Conservation (phyloP, 1,140 invertebrate genomes). For the Aplysia californica region DNA sequence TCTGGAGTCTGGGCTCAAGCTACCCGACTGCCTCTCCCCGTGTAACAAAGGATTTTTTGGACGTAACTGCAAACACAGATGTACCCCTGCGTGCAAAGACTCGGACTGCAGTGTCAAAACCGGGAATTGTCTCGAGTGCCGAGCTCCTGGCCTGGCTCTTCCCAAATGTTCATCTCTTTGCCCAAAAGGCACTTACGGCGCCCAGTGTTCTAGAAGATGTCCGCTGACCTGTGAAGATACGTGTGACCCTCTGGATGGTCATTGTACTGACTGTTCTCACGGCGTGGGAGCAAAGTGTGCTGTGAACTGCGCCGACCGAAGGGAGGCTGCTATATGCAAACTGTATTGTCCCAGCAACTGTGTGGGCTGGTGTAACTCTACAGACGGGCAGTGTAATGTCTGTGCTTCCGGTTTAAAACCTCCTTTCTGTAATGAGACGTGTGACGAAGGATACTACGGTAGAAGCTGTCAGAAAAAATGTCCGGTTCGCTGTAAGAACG, state of each 20-base stretch:
- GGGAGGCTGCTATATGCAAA: background rate
- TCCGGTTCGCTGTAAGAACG: background rate
- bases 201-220: background rate
- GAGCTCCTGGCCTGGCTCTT: background rate
- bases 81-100: background rate
- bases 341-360: constrained; percentile 5
- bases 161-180: background rate
- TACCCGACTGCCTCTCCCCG: background rate
- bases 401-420: background rate
- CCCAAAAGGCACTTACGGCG: background rate
- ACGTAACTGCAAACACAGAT: background rate
- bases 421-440: background rate
- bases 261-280: background rate
- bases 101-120: background rate
- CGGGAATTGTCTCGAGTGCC: background rate
- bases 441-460: background rate
- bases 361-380: constrained; percentile 12
- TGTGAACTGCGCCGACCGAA: background rate
- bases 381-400: background rate
- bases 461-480: background rate
- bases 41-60: background rate
- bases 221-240: background rate
- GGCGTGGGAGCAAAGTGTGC: background rate
- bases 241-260: background rate
- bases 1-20: background rate